Evolutionary conservation across 2,797 vertebrate species (phyloP).

Genomic region (Pelodytes ibericus): DNA sequence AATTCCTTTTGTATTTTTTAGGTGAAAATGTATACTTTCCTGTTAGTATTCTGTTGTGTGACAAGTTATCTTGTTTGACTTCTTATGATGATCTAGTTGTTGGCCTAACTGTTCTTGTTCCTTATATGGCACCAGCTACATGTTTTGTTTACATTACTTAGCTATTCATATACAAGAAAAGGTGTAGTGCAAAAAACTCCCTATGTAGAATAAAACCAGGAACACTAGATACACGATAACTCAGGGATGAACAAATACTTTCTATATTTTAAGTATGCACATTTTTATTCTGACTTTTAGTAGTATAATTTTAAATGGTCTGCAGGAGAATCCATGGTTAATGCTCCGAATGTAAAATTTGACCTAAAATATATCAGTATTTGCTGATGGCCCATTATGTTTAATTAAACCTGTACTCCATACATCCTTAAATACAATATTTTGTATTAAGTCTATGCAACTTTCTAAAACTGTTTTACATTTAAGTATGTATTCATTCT

Average conservation of each 20-base stretch:
- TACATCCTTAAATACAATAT: conserved; percentile 5
- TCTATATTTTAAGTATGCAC: conserved; percentile 30
- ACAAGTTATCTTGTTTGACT: neutral
- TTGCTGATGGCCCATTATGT: too few species aligned
- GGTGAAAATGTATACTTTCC: neutral
- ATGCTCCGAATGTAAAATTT: too few species aligned
- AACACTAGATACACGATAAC: conserved; percentile 17
- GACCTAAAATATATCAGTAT: too few species aligned
- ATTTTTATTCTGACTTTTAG: conserved; percentile 9
- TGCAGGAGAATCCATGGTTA: too few species aligned
- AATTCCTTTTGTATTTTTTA: neutral
- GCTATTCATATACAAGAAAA: neutral
- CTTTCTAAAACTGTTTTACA: neutral
- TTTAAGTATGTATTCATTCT: neutral
- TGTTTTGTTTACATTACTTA: neutral
- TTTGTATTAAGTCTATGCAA: conserved; percentile 47
- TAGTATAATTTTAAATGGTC: too few species aligned
- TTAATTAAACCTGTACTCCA: too few species aligned
- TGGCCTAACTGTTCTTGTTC: neutral
- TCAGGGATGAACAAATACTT: conserved; percentile 37
- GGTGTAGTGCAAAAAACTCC: neutral
- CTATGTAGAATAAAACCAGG: neutral
- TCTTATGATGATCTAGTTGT: neutral
- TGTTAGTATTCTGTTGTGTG: neutral
- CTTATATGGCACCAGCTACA: neutral